Base-by-base conservation (phyloP, 1,140 invertebrate species). In the Magallana angulata region DNA sequence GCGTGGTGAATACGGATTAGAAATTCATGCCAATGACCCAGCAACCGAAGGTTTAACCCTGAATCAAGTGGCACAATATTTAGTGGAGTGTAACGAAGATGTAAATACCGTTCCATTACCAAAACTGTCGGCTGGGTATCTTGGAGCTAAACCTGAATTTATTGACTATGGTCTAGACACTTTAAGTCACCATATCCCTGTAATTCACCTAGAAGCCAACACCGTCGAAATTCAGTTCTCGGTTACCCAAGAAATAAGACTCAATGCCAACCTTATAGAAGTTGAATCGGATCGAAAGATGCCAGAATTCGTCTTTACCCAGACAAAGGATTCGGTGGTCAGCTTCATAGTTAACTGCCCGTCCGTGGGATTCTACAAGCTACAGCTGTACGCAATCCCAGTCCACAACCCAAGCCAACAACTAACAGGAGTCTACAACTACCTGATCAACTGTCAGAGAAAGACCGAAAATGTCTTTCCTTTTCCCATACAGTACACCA, bases 11-110 rank as follows among this genome's bases (percentile, higher is more conserved):
- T 95, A 93, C 88, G 94, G 94, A 57, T 91, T 95, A 16, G 94
- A 95, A 91, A 93, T 95, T 80, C 95, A 94, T 88, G 94, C 93
- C 71, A 95, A 95, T 88, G 94, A 95, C 87, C 94, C 94, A 14
- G 91, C 90, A 12, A 91, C 88, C 9, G 94, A 95, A 86, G 94
- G 94, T 2, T 93, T 92, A 80, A 94, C 94, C 0, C 89, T 95
- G 9, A 94, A 92, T 88, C 94, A 94, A 89, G 92, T 94, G 16
- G 94, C 92, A 18, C 94, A 95, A 91, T 95, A 93, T 86, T 84
- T 95, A 64, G 92, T 95, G 11, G 89, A 94, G 85, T 94, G 94
- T 62, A 90, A 93, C 30, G 94, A 95, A 85, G 91, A 93, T 88
- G 92, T 93, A 3, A 92, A 92, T 80, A 90, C 91, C 11, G 90